Evolutionary conservation across 2,113 vertebrate species (phyloP), one percentile per base, ranked within the genome.

Genomic region (Puma concolor): DNA sequence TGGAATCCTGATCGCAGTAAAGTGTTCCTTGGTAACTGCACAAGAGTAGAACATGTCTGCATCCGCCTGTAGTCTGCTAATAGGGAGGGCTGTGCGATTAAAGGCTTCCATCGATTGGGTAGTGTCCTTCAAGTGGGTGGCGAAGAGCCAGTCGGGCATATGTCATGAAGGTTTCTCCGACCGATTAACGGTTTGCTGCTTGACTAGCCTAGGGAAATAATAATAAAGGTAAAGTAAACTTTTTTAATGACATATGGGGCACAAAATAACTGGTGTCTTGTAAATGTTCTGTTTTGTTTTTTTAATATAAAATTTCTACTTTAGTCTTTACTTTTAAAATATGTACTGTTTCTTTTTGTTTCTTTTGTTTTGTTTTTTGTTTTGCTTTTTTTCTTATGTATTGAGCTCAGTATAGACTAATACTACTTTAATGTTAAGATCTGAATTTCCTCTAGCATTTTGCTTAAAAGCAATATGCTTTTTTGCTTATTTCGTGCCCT

Each of bases 41-140:
- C 99, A 99, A 99, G 99, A 99, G 98, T 99, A 99, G 99, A 99
- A 99, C 99, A 98, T 99, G 99, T 99, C 99, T 99, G 99, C 99
- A 99, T 99, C 99, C 99, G 98, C 98, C 99, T 98, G 7, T 99
- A 99, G 98, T 99, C 99, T 98, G 98, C 99, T 99, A 96, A 99
- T 99, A 99, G 99, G 99, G 99, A 99, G 99, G 99, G 99, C 98
- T 98, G 99, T 99, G 99, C 99, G 99, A 99, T 99, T 99, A 98
- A 99, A 99, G 99, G 99, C 99, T 99, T 99, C 99, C 99, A 99
- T 98, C 99, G 99, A 99, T 98, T 99, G 99, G 99, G 99, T 99
- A 99, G 99, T 99, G 95, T 98, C 99, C 99, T 98, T 97, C 99
- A 98, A 99, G 98, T 99, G 99, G 99, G 99, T 99, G 99, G 99